These are phyloP conservation scores for Rotaria sp. DNA, from an alignment of 2,888 invertebrate genomes.

Conservation along the genomic window DNA sequence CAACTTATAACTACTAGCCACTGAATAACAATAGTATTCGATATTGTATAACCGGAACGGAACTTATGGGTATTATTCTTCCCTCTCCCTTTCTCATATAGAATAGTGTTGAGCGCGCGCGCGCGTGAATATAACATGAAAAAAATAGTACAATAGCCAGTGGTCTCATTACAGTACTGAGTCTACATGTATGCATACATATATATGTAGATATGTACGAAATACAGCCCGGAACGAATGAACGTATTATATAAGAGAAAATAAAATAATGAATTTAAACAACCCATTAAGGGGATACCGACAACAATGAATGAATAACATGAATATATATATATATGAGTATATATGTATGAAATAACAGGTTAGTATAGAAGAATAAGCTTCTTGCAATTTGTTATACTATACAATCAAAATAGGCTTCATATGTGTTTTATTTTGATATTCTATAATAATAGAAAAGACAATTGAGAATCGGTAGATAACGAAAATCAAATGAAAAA, in stretches of 20 bases:
- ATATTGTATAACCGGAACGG: background rate
- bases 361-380: background rate
- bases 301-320: background rate
- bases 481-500: background rate
- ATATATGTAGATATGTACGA: background rate
- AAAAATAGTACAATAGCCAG: background rate
- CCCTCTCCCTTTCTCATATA: background rate
- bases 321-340: background rate
- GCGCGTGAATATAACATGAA: background rate
- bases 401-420: background rate
- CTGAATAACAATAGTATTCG: background rate
- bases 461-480: background rate
- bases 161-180: background rate
- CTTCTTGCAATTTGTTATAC: background rate
- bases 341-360: background rate
- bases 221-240: background rate
- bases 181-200: background rate
- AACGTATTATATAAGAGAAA: background rate
- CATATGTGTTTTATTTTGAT: background rate
- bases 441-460: background rate
- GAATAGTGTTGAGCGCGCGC: background rate
- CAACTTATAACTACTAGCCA: background rate
- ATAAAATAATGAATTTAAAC: conserved; percentile 12
- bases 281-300: background rate
- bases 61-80: conserved; percentile 1